Evolutionary conservation across 2,797 vertebrate genomes (phyloP).

Genomic region (Chaetophractus vellerosus): DNA sequence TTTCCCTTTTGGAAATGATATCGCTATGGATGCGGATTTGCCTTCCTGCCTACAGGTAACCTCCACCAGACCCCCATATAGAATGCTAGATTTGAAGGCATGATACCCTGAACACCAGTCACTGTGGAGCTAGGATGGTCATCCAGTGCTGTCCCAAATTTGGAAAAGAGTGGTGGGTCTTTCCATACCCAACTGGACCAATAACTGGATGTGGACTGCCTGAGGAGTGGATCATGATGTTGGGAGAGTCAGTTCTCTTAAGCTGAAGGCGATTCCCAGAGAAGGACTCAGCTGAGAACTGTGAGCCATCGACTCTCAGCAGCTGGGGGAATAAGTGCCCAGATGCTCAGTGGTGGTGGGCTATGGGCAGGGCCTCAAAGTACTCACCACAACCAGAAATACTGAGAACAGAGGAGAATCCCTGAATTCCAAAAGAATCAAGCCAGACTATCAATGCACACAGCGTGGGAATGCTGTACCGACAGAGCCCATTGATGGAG

Average conservation of each 20-base stretch:
- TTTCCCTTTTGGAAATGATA: neutral
- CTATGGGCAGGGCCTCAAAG: neutral
- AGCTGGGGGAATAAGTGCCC: neutral
- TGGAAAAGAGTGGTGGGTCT: neutral
- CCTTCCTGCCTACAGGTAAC: neutral
- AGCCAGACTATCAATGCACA: neutral
- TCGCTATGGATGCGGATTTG: neutral
- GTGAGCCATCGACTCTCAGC: neutral
- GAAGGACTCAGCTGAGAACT: neutral
- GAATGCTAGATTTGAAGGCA: neutral
- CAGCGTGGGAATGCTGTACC: neutral
- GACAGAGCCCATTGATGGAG: neutral
- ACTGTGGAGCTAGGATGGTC: neutral
- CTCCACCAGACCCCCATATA: neutral
- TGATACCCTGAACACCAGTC: neutral
- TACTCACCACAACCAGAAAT: no score
- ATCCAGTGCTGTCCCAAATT: neutral
- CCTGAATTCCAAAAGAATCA: neutral
- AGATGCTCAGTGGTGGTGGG: accelerated
- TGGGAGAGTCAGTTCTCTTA: neutral
- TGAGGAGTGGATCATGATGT: neutral
- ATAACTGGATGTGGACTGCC: no score
- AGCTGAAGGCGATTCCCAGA: neutral
- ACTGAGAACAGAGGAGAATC: neutral
- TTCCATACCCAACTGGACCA: no score